These are phyloP conservation scores for Paedocypris sp. DNA, from an alignment of 2,113 vertebrate genomes.

Conservation along the genomic window DNA sequence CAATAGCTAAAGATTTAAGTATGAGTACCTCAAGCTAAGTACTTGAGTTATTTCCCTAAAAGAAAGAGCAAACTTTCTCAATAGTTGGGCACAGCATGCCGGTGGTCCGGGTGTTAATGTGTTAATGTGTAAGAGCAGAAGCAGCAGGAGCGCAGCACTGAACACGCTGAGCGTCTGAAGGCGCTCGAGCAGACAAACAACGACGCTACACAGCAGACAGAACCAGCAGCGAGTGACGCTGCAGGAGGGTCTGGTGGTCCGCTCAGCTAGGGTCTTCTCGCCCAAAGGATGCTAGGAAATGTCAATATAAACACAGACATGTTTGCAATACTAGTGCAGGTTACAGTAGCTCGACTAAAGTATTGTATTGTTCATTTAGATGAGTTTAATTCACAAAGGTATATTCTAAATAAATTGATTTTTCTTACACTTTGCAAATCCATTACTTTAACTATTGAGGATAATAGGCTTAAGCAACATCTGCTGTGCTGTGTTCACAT, in stretches of 20 bases:
- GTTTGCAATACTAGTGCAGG: not conserved
- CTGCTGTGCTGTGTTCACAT: conserved; percentile 11
- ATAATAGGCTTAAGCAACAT: conserved; percentile 17
- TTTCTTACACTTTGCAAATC: no score
- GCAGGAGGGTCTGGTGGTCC: not conserved
- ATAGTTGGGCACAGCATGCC: not conserved
- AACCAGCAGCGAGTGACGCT: not conserved
- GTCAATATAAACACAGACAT: not conserved
- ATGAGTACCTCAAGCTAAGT: no score
- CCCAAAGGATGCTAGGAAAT: not conserved
- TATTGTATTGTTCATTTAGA: no score
- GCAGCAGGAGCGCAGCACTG: not conserved
- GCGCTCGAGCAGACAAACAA: not conserved
- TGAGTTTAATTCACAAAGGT: no score
- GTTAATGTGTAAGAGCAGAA: conserved; percentile 1
- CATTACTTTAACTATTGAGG: no score
- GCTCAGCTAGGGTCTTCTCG: not conserved
- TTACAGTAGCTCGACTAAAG: no score
- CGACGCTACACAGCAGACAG: not conserved
- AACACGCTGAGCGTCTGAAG: not conserved
- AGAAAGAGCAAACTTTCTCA: not conserved
- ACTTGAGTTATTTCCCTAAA: not conserved
- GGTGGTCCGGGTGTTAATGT: conserved; percentile 16
- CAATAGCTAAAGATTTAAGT: no score
- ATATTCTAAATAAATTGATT: no score